phyloP scores from a whole-genome alignment of 2,113 vertebrate species.

The Mastomys natalensis region DNA sequence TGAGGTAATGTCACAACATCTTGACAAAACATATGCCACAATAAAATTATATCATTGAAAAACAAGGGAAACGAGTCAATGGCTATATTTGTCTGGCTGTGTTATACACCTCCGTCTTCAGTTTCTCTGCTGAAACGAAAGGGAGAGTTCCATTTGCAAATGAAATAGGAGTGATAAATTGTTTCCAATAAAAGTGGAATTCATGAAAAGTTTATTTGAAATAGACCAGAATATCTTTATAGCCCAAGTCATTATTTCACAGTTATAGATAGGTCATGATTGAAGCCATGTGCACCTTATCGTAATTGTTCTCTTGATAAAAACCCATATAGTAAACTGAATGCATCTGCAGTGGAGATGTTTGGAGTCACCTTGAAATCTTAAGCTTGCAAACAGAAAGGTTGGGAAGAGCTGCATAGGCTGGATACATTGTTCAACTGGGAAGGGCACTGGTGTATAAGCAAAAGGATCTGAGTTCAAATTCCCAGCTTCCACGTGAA shows the following conservation, averaged over 20 bases:
- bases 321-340: background rate
- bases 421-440: background rate
- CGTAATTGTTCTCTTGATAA: background rate
- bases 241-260: background rate
- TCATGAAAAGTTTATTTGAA: slow-evolving; percentile 55
- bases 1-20: slow-evolving; percentile 79
- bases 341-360: background rate
- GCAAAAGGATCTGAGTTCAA: background rate
- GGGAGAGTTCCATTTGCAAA: slow-evolving; percentile 27
- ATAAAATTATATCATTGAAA: slow-evolving; percentile 75
- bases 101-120: slow-evolving; percentile 57
- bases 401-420: background rate
- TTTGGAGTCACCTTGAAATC: slow-evolving; percentile 13
- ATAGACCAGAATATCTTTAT: background rate
- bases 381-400: background rate
- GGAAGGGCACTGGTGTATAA: background rate
- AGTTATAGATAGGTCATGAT: background rate
- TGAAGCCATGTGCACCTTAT: background rate
- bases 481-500: background rate
- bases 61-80: slow-evolving; percentile 36
- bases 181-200: slow-evolving; percentile 24
- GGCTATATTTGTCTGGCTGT: slow-evolving; percentile 72
- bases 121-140: slow-evolving; percentile 44
- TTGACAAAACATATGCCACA: slow-evolving; percentile 78
- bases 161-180: slow-evolving; percentile 56